Base-by-base conservation (phyloP, 2,888 invertebrate species). In the Rhagophthalmus giganteus region DNA sequence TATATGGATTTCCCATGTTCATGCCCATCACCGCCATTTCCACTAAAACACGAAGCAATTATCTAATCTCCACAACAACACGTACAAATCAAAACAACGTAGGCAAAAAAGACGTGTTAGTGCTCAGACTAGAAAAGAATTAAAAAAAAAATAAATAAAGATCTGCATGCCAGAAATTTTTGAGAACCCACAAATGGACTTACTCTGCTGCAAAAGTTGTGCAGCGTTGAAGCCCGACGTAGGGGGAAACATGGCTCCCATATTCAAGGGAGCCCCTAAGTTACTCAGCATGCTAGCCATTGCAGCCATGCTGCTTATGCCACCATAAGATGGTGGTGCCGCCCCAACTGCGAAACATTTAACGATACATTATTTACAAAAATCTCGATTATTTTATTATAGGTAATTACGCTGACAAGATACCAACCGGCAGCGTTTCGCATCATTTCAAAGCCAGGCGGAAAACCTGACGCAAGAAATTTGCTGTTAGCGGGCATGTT, bases 151-250 rank as follows among this genome's bases (percentile, higher is more conserved):
- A 5, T 20, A 20, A 20, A 20, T 20, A n/a, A n/a, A n/a, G n/a
- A n/a, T n/a, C n/a, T n/a, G 7, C 20, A 20, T 20, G 20, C 20
- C 20, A 20, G 3, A 14, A 7, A 39, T 14, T 13, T 16, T 11
- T 16, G 10, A 7, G 12, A 20, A n/a, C n/a, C 41, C 25, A 39
- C 30, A 49, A 52, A 40, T 47, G 32, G 65, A 86, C 87, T 87
- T 85, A 90, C 89, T 88, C 81, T 89, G 89, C 76, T 89, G 88
- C 77, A 90, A 81, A 73, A 90, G 82, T 71, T 89, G 86, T 74
- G 88, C 87, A 69, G 88, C 86, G 80, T 81, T 86, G 77, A 81
- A 83, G 39, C 81, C 81, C 10, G 57, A 37, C n/a, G 48, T 54
- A 48, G 69, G 63, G 48, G 69, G 63, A 44, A 69, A 68, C 67